Conservation (phyloP, 2,888 invertebrate species). For the Aleiodes leptofemur region DNA sequence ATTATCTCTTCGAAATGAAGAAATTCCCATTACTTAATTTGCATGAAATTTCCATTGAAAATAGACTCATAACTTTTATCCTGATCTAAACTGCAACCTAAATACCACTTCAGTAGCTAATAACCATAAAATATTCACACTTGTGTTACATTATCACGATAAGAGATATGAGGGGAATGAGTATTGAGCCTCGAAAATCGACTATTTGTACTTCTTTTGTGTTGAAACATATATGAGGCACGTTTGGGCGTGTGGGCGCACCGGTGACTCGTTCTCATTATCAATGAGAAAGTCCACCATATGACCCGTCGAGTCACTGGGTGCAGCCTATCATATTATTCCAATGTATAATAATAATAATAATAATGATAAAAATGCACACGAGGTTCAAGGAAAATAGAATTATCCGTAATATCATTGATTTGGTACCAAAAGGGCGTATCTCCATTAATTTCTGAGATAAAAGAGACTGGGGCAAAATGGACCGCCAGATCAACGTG, state of each 20-base stretch:
- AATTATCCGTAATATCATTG: background rate
- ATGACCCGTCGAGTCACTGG: slow-evolving; percentile 52
- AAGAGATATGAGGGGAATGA: background rate
- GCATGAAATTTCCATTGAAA: too few species aligned
- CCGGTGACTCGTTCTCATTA: slow-evolving; percentile 56
- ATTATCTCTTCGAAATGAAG: too few species aligned
- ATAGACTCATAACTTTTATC: too few species aligned
- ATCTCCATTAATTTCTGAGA: too few species aligned
- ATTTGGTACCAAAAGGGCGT: too few species aligned
- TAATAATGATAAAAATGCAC: too few species aligned
- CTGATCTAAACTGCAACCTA: background rate
- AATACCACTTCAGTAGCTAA: slow-evolving; percentile 14
- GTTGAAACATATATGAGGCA: background rate
- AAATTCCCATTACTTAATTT: too few species aligned
- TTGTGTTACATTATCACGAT: slow-evolving; percentile 7
- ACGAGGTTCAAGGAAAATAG: background rate
- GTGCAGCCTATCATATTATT: slow-evolving; percentile 36
- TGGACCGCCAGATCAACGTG: too few species aligned
- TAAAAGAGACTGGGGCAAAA: too few species aligned
- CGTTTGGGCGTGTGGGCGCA: slow-evolving; percentile 17
- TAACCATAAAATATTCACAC: slow-evolving; percentile 16
- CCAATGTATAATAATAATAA: background rate
- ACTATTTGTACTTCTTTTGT: slow-evolving; percentile 5
- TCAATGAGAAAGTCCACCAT: slow-evolving; percentile 56
- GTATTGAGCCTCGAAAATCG: background rate